A percentile compares a stretch with the other conserved stretches of the same genome.
These are phyloP conservation scores for Sialia sialis DNA, from an alignment of 2,113 vertebrate genomes.

Conservation along the genomic window DNA sequence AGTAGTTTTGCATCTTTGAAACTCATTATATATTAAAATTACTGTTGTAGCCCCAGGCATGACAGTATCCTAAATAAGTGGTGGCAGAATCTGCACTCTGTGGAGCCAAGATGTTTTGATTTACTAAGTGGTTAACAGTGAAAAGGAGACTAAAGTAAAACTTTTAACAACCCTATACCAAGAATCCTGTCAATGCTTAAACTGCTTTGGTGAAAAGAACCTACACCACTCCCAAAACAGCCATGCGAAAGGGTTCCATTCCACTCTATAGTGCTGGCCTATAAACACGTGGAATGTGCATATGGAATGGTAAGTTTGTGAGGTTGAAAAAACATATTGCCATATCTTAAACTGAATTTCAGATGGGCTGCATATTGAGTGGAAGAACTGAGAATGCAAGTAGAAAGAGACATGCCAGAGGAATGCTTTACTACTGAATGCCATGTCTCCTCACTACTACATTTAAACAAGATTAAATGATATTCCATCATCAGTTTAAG, in stretches of 20 bases:
- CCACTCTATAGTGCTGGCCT: neutral
- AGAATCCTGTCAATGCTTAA: neutral
- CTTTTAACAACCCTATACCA: neutral
- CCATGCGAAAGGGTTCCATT: neutral
- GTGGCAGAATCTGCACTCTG: neutral
- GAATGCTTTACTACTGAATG: neutral
- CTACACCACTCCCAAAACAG: neutral
- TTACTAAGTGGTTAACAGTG: neutral
- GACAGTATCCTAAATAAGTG: neutral
- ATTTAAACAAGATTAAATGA: neutral
- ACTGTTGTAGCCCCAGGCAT: neutral
- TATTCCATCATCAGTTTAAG: neutral
- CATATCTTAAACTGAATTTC: neutral
- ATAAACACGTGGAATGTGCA: neutral
- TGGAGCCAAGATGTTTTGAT: neutral
- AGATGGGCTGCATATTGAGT: neutral
- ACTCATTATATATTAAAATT: neutral
- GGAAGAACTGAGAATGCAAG: neutral
- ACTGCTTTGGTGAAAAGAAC: neutral
- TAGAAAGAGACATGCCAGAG: neutral
- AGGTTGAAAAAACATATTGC: neutral
- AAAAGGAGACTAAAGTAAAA: neutral
- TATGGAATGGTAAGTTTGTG: neutral
- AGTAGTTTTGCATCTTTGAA: conserved; percentile 15
- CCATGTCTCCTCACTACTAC: neutral